Conservation (phyloP, 1,140 invertebrate species). For the Calycopis cecrops region DNA sequence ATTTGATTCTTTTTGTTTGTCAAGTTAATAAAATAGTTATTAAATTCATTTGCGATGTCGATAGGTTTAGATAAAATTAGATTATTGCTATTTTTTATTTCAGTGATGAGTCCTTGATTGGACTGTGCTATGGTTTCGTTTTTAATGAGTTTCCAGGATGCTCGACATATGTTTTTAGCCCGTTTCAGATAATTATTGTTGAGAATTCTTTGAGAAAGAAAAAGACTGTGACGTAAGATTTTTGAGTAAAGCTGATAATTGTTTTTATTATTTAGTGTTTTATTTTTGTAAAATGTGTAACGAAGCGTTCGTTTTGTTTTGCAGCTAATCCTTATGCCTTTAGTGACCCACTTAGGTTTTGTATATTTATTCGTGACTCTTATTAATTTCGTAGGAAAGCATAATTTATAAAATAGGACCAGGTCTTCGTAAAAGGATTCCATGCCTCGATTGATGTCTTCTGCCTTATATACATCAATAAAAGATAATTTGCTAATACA, state of each 20-base stretch:
- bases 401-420: conserved; percentile 2
- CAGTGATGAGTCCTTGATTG: not conserved
- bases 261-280: too few species aligned
- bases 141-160: not conserved
- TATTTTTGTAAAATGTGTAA: not conserved
- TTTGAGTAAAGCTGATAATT: too few species aligned
- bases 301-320: not conserved
- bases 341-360: not conserved
- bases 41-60: conserved; percentile 9
- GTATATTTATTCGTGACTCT: not conserved
- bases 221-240: not conserved
- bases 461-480: not conserved
- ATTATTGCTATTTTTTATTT: not conserved
- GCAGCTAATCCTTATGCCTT: not conserved
- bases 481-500: not conserved
- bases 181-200: not conserved
- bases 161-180: not conserved
- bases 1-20: not conserved
- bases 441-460: not conserved
- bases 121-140: not conserved
- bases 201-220: not conserved
- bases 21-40: not conserved
- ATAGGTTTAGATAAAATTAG: not conserved
- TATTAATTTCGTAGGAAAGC: not conserved
- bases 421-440: not conserved